Evolutionary conservation across 2,888 invertebrate genomes (phyloP), one percentile per base, ranked within the genome.

Genomic region (Aromia moschata): DNA sequence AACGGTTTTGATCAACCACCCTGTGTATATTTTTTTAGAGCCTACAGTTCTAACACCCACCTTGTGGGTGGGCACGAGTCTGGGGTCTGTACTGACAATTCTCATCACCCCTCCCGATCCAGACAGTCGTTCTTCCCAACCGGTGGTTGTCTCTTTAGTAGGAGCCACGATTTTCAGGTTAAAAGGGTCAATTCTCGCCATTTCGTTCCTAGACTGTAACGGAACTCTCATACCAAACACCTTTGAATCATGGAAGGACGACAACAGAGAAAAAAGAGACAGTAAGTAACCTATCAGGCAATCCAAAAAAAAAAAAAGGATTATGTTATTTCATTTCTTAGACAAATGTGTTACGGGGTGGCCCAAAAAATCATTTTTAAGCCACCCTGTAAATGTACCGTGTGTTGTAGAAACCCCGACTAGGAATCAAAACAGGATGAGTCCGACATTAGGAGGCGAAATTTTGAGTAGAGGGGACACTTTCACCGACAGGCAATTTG

Each of bases 21-120:
- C 2, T n/a, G n/a, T n/a, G 31, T 33, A 10, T 37, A 25, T 57
- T 60, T 59, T 74, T 76, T 16, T 80, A 96, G 97, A 97, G 84
- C 89, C 92, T 72, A 87, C 88, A 80, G 86, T 89, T 73, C 85
- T 91, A 77, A 82, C 86, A 74, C 96, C 98, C 70, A 96, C 96
- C 72, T 84, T 99, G 68, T 99, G 98, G 98, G 91, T 98, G 74
- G 98, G 99, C 74, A 98, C 98, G 70, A 96, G 95, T 81, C 86
- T 94, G 74, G 99, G 99, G 74, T 96, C 98, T 59, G 94, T 97
- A 79, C 87, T 98, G 75, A 95, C 96, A 65, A 89, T 98, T 82
- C 89, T 92, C 81, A 89, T 98, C 78, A 91, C 87, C 79, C 89
- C 92, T 70, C 89, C 91, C 60, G 89, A 91, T 75, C 84, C 89